Evolutionary conservation across 2,113 vertebrate species (phyloP), one percentile per base, ranked within the genome.

Genomic region (Channa argus): DNA sequence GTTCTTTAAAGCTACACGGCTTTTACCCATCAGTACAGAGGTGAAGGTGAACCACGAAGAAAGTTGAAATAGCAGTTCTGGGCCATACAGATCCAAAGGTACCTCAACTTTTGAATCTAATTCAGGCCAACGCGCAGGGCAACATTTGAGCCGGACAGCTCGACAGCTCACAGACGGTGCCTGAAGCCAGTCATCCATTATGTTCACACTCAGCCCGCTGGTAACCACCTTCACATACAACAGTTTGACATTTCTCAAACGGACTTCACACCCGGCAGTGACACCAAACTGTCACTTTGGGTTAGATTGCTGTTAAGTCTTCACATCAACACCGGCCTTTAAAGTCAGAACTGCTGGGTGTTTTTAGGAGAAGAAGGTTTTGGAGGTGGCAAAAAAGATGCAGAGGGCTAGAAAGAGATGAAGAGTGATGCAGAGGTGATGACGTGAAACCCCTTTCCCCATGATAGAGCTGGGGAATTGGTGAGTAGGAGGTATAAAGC

Each of bases 251-350:
- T 87, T 79, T 76, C 60, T 70, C 63, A 55, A 75, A 78, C 33
- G 39, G 53, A 67, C 82, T 78, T 80, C 70, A 63, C 33, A 8
- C 49, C 63, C 39, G 14, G 43, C 71, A 6, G 46, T 69, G 75
- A 77, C 78, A 77, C 72, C 80, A 75, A 83, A 71, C 59, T 87
- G 88, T 86, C 80, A 82, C 84, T 62, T 77, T 7, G 4, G 34
- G 55, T 85, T 45, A 70, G 54, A 33, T 33, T 77, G 15, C 8
- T 10, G 24, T 62, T 49, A 56, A 71, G 56, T 64, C 68, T 76
- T 54, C 2, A 11, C 72, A 39, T 73, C 58, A 62, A 65, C 34
- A 45, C 11, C 11, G 52, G 36, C 49, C 67, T 84, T 67, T 74
- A 68, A 82, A 77, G 69, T 67, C 55, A 8, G 46, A 72, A 65